Evolutionary conservation across 2,888 invertebrate species (phyloP), one percentile per base, ranked within the genome.

Genomic region (Trissoscelio sp.): DNA sequence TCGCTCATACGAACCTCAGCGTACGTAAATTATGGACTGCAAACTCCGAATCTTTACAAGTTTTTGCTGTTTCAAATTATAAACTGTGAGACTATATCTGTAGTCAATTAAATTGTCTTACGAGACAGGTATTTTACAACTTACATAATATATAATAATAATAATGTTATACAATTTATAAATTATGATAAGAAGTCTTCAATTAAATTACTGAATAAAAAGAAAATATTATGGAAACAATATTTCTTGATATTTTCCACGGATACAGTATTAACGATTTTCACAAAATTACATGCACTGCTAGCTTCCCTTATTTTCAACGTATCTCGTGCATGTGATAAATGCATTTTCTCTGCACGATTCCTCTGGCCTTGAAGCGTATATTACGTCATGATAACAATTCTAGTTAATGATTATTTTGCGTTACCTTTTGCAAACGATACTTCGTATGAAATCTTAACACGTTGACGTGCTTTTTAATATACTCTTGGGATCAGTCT

Each of bases 11-110:
- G 57, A 55, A 81, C 53, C 83, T 62, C 44, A 64, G 72, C 57
- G 82, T 81, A 75, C 75, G 85, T 84, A 85, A 86, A 86, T 86
- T 66, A 66, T 53, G 53, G 37, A 66, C 51, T 53, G 66, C 66
- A 34, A 53, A 46, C 20, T 20, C 20, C 64, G 64, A 46, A 64
- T 64, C 66, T 44, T 64, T 51, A 64, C 31, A 44, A 28, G 62
- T 22, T 46, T 51, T 64, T 16, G 14, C 34, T 24, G 31, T 44
- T 44, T 22, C 42, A 37, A 58, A 44, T 44, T 44, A 44, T 44
- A 44, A 18, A 58, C 42, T 67, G 7, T 28, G 42, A 24, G 66
- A 14, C 6, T 14, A 14, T 58, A 22, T 24, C 22, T 18, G 7
- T 14, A 14, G 2, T 39, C n/a, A 39, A 39, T 39, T 39, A 5